Evolutionary conservation across 2,888 invertebrate genomes (phyloP).

Genomic region (Plagodis dolabraria): DNA sequence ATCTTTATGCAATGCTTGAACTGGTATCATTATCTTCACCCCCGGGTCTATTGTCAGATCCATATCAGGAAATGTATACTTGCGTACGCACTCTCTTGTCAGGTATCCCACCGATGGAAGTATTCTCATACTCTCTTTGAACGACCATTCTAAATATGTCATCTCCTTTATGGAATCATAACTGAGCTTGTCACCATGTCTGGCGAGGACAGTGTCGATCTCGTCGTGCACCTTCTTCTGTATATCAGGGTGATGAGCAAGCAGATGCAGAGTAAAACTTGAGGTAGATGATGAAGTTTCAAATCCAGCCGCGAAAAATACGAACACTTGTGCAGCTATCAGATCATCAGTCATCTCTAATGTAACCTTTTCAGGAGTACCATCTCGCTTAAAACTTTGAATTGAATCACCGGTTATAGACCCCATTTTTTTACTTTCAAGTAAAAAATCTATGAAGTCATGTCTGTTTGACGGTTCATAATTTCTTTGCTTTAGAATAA

Average conservation of each 20-base stretch:
- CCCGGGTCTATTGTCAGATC: conserved; percentile 56
- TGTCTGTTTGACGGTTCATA: conserved; percentile 54
- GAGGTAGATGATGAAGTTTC: conserved; percentile 72
- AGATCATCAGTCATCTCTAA: conserved; percentile 50
- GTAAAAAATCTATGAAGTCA: conserved; percentile 55
- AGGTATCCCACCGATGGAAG: conserved; percentile 56
- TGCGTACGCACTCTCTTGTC: conserved; percentile 49
- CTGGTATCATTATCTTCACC: conserved; percentile 57
- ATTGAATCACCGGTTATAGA: conserved; percentile 58
- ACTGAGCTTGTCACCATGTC: conserved; percentile 55
- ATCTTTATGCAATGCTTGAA: conserved; percentile 62
- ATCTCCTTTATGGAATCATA: conserved; percentile 62
- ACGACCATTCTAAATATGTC: conserved; percentile 40
- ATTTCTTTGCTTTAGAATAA: conserved; percentile 52
- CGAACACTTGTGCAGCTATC: conserved; percentile 58
- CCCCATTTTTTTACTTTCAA: conserved; percentile 52
- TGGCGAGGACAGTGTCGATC: conserved; percentile 56
- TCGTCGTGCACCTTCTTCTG: conserved; percentile 63
- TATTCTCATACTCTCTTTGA: conserved; percentile 59
- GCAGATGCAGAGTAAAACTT: conserved; percentile 60
- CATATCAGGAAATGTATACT: conserved; percentile 48
- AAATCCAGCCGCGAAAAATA: conserved; percentile 71
- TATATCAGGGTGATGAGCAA: conserved; percentile 65
- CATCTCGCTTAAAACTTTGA: conserved; percentile 49
- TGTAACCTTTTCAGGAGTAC: conserved; percentile 47